These are phyloP conservation scores for Araneus ventricosus DNA, from an alignment of 1,140 invertebrate species.

Conservation along the genomic window DNA sequence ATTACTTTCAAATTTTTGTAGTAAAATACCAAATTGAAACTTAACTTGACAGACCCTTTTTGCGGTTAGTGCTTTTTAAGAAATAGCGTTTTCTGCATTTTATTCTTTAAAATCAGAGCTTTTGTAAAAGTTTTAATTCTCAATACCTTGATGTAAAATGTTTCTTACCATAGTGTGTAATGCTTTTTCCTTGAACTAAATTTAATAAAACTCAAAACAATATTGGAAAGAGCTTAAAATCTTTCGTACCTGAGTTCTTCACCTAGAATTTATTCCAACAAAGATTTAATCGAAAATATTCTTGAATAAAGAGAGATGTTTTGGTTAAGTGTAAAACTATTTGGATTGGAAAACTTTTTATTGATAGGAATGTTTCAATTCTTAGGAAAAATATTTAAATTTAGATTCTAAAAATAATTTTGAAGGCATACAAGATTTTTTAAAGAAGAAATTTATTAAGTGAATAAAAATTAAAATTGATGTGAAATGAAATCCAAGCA, in stretches of 20 bases:
- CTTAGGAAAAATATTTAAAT: too few relatives aligned
- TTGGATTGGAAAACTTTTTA: background rate
- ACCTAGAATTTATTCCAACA: background rate
- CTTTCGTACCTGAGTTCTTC: background rate
- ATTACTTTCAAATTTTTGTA: background rate
- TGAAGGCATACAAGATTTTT: too few relatives aligned
- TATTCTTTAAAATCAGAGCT: background rate
- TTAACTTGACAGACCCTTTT: constrained; percentile 26
- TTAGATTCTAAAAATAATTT: too few relatives aligned
- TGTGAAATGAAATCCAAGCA: too few relatives aligned
- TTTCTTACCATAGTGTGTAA: background rate
- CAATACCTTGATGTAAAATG: background rate
- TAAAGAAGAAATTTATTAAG: too few relatives aligned
- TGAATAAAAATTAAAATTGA: too few relatives aligned
- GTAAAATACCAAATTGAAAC: constrained; percentile 45
- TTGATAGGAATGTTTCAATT: background rate
- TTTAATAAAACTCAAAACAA: constrained; percentile 17
- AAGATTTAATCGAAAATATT: background rate
- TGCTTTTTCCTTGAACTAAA: background rate
- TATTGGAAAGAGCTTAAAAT: background rate
- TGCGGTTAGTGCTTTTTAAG: background rate
- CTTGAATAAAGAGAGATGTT: background rate
- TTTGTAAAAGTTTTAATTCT: background rate
- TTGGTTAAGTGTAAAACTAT: background rate
- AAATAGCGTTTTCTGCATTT: background rate